Conservation (phyloP, 2,888 invertebrate species). For the Pterostichus madidus region DNA sequence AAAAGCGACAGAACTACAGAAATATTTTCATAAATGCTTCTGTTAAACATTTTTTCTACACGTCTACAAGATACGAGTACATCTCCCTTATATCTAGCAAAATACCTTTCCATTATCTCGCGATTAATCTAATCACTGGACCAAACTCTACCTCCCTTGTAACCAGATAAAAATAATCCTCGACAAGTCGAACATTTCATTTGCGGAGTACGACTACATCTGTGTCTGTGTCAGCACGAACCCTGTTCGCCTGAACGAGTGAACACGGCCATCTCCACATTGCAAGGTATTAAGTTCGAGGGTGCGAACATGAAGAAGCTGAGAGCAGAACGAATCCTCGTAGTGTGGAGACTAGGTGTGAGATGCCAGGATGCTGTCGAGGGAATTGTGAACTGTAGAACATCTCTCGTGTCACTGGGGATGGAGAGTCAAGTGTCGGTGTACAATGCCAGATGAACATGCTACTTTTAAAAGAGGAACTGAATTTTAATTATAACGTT, state of each 20-base stretch:
- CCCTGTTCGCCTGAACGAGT: neutral
- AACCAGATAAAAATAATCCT: conserved; percentile 29
- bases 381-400: neutral
- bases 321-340: neutral
- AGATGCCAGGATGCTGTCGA: neutral
- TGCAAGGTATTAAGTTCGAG: conserved; percentile 5
- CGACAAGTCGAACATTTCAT: conserved; percentile 25
- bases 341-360: neutral
- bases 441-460: too few species aligned
- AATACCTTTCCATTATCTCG: conserved; percentile 16
- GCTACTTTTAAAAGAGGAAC: too few species aligned
- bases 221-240: too few species aligned
- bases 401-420: conserved; percentile 3
- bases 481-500: too few species aligned
- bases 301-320: neutral
- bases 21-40: too few species aligned
- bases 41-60: too few species aligned
- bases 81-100: too few species aligned
- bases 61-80: too few species aligned
- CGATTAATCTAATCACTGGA: conserved; percentile 35
- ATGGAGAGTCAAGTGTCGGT: neutral
- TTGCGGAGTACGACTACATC: neutral
- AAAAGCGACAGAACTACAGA: too few species aligned
- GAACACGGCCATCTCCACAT: neutral
- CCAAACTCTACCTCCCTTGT: conserved; percentile 9